phyloP scores from a whole-genome alignment of 2,888 invertebrate species.

The Pandemis cinnamomeana region DNA sequence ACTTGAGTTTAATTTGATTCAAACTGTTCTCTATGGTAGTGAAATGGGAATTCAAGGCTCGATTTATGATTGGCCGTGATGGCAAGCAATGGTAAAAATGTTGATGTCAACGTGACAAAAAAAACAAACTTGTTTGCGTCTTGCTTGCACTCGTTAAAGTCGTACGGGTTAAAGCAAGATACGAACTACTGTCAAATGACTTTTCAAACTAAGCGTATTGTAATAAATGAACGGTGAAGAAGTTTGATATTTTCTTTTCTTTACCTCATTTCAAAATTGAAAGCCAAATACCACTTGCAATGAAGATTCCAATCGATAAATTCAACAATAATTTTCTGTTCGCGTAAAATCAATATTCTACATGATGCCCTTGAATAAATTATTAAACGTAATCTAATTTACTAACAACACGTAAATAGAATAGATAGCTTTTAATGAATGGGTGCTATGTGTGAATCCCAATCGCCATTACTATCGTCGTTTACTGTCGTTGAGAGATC shows the following conservation, averaged over 20 bases:
- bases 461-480: conserved; percentile 51
- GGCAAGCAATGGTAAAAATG: conserved; percentile 26
- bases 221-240: conserved; percentile 25
- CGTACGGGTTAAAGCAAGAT: not conserved
- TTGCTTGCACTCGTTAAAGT: conserved; percentile 17
- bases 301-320: conserved; percentile 38
- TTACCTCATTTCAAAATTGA: conserved; percentile 38
- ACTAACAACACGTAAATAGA: conserved; percentile 38
- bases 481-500: conserved; percentile 29
- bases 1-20: not conserved
- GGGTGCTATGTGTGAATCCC: conserved; percentile 36
- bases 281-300: conserved; percentile 35
- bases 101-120: conserved; percentile 31
- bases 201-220: conserved; percentile 24
- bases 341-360: conserved; percentile 35
- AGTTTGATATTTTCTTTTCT: conserved; percentile 36
- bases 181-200: conserved; percentile 22
- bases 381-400: conserved; percentile 40
- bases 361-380: conserved; percentile 35
- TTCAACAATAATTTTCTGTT: conserved; percentile 27
- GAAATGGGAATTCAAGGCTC: conserved; percentile 37
- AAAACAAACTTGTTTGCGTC: conserved; percentile 20
- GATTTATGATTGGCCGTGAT: conserved; percentile 36
- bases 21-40: not conserved
- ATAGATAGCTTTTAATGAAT: conserved; percentile 41